Conservation (phyloP, 2,888 invertebrate genomes). For the Campaea margaritaria region DNA sequence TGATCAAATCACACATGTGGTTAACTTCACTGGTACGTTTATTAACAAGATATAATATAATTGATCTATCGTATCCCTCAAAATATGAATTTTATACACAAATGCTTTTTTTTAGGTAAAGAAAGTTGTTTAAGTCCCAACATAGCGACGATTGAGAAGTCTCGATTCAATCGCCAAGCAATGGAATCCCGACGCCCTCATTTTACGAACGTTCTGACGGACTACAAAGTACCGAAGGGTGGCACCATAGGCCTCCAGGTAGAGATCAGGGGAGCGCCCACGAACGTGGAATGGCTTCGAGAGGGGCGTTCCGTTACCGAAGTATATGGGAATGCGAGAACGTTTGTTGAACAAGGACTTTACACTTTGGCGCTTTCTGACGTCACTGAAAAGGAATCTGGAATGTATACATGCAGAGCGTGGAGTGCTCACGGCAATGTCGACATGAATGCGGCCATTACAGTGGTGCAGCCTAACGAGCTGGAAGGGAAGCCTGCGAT, state of each 20-base stretch:
- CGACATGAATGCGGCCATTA: slow-evolving; percentile 90
- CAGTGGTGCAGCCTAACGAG: slow-evolving; percentile 86
- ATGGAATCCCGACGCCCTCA: slow-evolving; percentile 87
- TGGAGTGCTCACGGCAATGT: slow-evolving; percentile 90
- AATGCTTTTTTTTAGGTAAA: slow-evolving; percentile 54
- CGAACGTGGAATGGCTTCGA: slow-evolving; percentile 91
- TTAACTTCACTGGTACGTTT: slow-evolving; percentile 87
- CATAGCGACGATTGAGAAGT: slow-evolving; percentile 64
- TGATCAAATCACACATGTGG: slow-evolving; percentile 90
- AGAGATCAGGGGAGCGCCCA: slow-evolving; percentile 89
- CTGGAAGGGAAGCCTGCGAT: slow-evolving; percentile 90
- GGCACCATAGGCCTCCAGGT: slow-evolving; percentile 94
- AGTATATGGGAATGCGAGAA: slow-evolving; percentile 86
- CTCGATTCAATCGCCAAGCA: slow-evolving; percentile 66
- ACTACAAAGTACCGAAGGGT: slow-evolving; percentile 90
- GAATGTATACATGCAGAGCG: slow-evolving; percentile 91
- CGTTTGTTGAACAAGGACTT: slow-evolving; percentile 88
- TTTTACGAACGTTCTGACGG: slow-evolving; percentile 88
- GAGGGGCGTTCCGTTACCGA: slow-evolving; percentile 86
- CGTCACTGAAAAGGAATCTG: slow-evolving; percentile 89
- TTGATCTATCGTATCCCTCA: no score
- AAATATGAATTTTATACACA: no score
- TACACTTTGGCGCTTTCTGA: slow-evolving; percentile 91
- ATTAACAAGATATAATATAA: no score
- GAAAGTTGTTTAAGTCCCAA: slow-evolving; percentile 65